Evolutionary conservation across 2,888 invertebrate species (phyloP), one percentile per base, ranked within the genome.

Genomic region (Nomada fabriciana): DNA sequence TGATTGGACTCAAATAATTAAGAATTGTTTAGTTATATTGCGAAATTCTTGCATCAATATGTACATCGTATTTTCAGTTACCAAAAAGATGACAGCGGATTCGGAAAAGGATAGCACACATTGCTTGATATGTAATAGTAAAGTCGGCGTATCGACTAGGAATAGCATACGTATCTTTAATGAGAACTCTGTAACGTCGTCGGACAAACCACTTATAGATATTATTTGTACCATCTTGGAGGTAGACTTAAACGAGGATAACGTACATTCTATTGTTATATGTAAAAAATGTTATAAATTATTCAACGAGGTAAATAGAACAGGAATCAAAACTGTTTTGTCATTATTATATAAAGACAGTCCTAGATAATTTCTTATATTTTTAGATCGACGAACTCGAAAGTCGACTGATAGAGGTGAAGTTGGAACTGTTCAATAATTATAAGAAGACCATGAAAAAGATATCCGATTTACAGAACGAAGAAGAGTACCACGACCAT

Each of bases 281-380:
- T 97, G 97, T 92, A 96, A 95, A 90, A 96, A 96, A 88, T 97
- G 97, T 91, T 95, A 94, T 86, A 95, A 95, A 90, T 90, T 95
- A 10, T 95, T 96, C 67, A 94, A 95, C 25, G 96, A 97, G 93
- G 94, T 94, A 77, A 73, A n/a, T 25, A 18, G 10, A 1, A 60
- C 36, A 23, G 11, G 10, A 52, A 25, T 63, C 11, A 20, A 4
- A 47, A 43, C 18, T 3, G 15, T 13, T 20, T 20, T 53, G 5
- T 36, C 36, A 0, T 42, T 52, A 20, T 67, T 55, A 29, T 18
- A 42, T 23, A 18, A 15, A 2, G 13, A 11, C 63, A 55, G 1
- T 36, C 36, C 5, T 63, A 77, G 67, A 15, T 20, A 7, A n/a
- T 52, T 10, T 61, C 18, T 60, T 11, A 43, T 42, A 23, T 73